Evolutionary conservation across 2,113 vertebrate species (phyloP).

Genomic region (Microcebus tavaratra): DNA sequence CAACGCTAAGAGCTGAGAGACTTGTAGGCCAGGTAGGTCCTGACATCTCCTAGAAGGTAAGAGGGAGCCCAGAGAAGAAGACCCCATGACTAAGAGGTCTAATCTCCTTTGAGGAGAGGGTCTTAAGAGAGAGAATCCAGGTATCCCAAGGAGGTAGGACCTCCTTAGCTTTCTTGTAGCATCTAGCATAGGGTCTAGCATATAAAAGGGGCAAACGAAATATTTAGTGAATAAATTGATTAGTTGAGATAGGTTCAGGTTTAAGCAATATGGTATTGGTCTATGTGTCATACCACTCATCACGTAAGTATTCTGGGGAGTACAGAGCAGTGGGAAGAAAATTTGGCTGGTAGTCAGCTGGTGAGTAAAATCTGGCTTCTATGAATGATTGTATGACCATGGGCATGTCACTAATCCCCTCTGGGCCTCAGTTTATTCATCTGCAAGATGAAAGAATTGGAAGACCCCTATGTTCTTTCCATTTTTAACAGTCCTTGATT

Average conservation of each 20-base stretch:
- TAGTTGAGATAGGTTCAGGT: background rate
- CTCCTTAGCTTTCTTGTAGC: background rate
- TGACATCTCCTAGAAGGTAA: background rate
- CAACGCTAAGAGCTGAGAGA: background rate
- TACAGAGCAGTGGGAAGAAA: background rate
- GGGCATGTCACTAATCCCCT: background rate
- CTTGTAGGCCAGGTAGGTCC: background rate
- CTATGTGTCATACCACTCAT: background rate
- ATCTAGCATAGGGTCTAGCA: background rate
- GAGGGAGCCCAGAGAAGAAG: background rate
- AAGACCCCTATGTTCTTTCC: background rate
- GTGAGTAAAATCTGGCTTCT: background rate
- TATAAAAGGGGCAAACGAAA: background rate
- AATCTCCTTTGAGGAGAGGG: background rate
- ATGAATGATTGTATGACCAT: background rate
- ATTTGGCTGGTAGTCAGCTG: too few relatives aligned
- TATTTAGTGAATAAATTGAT: background rate
- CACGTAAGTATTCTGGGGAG: background rate
- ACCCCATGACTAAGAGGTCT: background rate
- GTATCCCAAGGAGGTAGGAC: background rate
- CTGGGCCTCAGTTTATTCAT: background rate
- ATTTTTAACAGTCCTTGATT: background rate
- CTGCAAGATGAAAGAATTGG: background rate
- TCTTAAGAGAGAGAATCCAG: background rate
- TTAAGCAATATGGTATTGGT: background rate